Evolutionary conservation across 1,140 invertebrate genomes (phyloP), one percentile per base, ranked within the genome.

Genomic region (Oryctes rhinoceros): DNA sequence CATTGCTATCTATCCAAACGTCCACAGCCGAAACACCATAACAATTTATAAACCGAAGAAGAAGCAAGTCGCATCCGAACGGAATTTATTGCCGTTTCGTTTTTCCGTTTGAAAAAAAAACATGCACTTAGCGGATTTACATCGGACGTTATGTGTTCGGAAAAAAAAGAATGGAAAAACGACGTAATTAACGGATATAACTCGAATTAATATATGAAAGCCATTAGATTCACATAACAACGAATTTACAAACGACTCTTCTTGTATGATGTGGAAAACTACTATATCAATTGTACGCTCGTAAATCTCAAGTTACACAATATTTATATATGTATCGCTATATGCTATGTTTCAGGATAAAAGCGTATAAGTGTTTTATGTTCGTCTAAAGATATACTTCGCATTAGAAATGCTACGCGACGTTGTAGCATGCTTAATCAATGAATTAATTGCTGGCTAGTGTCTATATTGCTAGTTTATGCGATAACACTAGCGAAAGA

Each of bases 151-250:
- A 24, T 53, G 49, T 53, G n/a, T 53, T 15, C 24, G 24, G 24
- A 67, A 24, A 18, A 67, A 24, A 10, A 18, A 30, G 2, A 30
- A 30, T 1, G 24, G 2, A 30, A 30, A 30, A 30, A 30, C 39
- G 10, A 13, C 9, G 65, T 71, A 71, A 71, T 71, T 71, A 71
- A 37, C 65, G 9, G 20, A 24, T 71, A 71, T 71, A 71, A 71
- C 65, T 71, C 20, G 24, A 71, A 71, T 71, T 71, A 71, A 71
- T 71, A 71, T 71, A 71, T 71, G 65, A 71, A 71, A 13, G 65
- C 65, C 65, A 71, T 71, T 71, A 71, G 24, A 37, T 15, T 71
- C 65, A 13, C 9, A 71, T 71, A 71, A 71, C 4, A 24, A 71
- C 65, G 62, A 67, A 67, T 67, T 67, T 67, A 67, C 62, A 67